Percentiles rank a stretch among this genome's conserved stretches.
Conservation (phyloP, 2,888 invertebrate species). For the Zootermopsis nevadensis region DNA sequence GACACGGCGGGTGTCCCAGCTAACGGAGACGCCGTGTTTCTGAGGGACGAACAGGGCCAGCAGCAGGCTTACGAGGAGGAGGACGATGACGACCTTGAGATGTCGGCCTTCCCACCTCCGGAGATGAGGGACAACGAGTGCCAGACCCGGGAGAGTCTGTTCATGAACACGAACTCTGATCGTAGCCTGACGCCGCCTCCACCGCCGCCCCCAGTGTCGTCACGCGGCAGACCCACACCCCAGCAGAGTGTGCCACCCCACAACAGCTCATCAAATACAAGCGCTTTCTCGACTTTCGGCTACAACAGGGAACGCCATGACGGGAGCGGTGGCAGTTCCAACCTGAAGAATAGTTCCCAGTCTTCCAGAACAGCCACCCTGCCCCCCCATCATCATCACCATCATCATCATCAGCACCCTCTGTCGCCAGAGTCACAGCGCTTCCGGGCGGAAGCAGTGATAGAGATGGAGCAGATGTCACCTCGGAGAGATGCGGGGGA, state of each 20-base stretch:
- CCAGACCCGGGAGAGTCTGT: conserved; percentile 85
- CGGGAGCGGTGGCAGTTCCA: conserved; percentile 38
- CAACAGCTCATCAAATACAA: conserved; percentile 55
- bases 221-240: conserved; percentile 56
- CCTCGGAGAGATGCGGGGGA: background rate
- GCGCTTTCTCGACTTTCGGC: conserved; percentile 68
- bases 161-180: conserved; percentile 62
- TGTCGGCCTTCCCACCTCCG: conserved; percentile 58
- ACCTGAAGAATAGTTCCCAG: conserved; percentile 8
- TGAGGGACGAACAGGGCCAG: conserved; percentile 37
- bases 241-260: conserved; percentile 46
- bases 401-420: conserved; percentile 67
- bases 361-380: conserved; percentile 30
- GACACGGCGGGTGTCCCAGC: conserved; percentile 53
- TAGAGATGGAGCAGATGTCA: conserved; percentile 66
- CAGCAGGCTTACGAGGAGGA: conserved; percentile 5
- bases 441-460: conserved; percentile 72
- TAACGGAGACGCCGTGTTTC: conserved; percentile 53
- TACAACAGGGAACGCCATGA: conserved; percentile 57
- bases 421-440: conserved; percentile 52
- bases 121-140: conserved; percentile 82
- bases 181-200: conserved; percentile 61
- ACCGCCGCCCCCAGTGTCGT: conserved; percentile 61
- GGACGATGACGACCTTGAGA: conserved; percentile 42
- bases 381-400: conserved; percentile 50